Conservation (phyloP, 2,797 vertebrate genomes). For the Brachyrhaphis roseni region DNA sequence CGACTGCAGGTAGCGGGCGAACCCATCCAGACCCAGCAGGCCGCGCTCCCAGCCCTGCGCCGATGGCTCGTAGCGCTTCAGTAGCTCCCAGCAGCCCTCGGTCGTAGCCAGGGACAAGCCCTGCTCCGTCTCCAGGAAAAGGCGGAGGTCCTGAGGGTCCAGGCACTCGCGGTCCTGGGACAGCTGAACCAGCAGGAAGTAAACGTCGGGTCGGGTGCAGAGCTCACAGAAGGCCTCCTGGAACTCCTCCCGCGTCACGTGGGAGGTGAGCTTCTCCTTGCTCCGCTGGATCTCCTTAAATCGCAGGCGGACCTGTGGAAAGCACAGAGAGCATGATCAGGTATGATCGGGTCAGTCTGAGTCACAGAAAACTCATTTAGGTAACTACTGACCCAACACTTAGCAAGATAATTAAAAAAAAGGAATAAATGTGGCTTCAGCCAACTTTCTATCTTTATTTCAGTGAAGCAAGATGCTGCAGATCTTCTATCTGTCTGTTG, state of each 20-base stretch:
- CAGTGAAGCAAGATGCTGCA: too few relatives aligned
- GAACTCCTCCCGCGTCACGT: conserved; percentile 95
- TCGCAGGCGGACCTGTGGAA: conserved; percentile 85
- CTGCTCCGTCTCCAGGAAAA: conserved; percentile 97
- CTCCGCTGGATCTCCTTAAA: conserved; percentile 98
- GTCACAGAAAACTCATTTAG: background rate
- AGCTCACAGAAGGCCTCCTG: conserved; percentile 95
- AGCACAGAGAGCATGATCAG: background rate
- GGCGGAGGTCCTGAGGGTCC: conserved; percentile 93
- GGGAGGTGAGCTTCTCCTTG: conserved; percentile 96
- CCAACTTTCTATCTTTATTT: background rate
- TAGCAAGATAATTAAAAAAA: background rate
- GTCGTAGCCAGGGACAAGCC: conserved; percentile 89
- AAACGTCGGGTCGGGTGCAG: conserved; percentile 95
- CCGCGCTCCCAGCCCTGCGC: conserved; percentile 87
- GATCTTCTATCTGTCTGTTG: too few relatives aligned
- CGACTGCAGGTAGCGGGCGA: conserved; percentile 93
- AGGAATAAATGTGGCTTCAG: background rate
- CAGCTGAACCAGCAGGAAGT: conserved; percentile 96
- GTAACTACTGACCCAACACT: background rate
- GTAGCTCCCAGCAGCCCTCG: conserved; percentile 92
- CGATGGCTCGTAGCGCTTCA: conserved; percentile 90
- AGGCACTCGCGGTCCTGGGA: conserved; percentile 97
- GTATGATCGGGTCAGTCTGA: background rate
- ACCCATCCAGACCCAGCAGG: conserved; percentile 93